These are phyloP conservation scores for Chaenocephalus aceratus DNA, from an alignment of 2,113 vertebrate species.

Conservation along the genomic window DNA sequence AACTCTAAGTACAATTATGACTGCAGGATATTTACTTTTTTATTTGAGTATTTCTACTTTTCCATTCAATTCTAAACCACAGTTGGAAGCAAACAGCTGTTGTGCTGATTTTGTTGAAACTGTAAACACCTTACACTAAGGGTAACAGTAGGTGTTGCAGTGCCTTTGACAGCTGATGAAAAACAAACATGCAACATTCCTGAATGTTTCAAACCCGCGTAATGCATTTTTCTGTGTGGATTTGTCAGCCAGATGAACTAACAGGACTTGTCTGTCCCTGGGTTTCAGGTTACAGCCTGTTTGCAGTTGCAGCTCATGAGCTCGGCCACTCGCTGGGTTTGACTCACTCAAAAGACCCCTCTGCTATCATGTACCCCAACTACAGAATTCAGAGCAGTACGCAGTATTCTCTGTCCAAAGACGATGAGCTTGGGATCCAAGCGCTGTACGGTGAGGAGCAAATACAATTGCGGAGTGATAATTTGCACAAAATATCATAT, in stretches of 20 bases:
- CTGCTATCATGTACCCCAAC: constrained; percentile 84
- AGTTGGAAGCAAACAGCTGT: no score
- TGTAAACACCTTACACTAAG: neutral
- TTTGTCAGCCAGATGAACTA: neutral
- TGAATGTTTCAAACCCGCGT: neutral
- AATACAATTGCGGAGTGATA: neutral
- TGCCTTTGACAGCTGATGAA: neutral
- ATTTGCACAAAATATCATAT: neutral
- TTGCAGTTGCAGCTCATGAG: constrained; percentile 83
- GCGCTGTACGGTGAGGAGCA: constrained; percentile 72
- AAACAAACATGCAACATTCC: neutral
- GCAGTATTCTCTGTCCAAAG: constrained; percentile 80
- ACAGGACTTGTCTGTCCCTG: neutral
- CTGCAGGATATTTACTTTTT: no score
- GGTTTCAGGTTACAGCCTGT: constrained; percentile 80
- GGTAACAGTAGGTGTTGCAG: neutral
- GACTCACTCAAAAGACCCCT: constrained; percentile 80
- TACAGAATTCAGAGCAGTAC: constrained; percentile 79
- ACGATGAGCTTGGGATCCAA: constrained; percentile 83
- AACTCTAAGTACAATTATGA: no score
- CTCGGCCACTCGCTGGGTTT: constrained; percentile 85
- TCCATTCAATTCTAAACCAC: neutral
- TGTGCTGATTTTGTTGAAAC: no score
- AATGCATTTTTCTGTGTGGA: neutral
- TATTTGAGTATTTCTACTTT: neutral